These are phyloP conservation scores for Oreochromis niloticus DNA, from an alignment of 2,113 vertebrate species.

Conservation along the genomic window DNA sequence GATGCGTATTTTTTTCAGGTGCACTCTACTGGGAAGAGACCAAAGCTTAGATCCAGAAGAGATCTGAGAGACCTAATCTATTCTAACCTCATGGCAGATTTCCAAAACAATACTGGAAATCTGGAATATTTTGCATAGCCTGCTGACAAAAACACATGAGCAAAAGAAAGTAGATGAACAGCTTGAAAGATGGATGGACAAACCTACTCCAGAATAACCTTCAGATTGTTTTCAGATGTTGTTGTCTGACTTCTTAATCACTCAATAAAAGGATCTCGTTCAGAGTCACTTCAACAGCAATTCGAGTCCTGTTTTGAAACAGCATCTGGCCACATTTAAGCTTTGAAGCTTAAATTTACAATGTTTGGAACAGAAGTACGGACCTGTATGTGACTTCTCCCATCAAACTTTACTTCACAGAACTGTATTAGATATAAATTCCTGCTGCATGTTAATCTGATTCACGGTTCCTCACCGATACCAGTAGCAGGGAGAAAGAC, in stretches of 20 bases:
- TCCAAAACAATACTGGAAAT: not conserved
- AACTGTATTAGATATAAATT: not conserved
- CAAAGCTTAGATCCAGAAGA: not conserved
- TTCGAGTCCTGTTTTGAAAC: not conserved
- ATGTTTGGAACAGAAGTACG: not conserved
- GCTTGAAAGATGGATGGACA: not conserved
- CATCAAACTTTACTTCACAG: not conserved
- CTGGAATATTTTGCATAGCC: not conserved
- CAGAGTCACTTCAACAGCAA: not conserved
- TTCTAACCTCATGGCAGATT: not conserved
- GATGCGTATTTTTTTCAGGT: not conserved
- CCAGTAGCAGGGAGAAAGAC: not conserved
- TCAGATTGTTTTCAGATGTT: not conserved
- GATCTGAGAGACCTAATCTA: not conserved
- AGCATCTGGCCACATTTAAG: not conserved
- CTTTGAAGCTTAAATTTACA: not conserved
- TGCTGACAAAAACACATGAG: not conserved
- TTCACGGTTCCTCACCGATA: not conserved
- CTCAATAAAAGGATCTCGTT: not conserved
- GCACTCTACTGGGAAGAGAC: not conserved
- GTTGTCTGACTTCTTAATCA: not conserved
- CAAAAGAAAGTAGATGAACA: not conserved
- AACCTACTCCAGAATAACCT: not conserved
- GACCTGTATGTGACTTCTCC: not conserved
- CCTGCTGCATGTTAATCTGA: not conserved